These are phyloP conservation scores for Coturnix japonica DNA, from an alignment of 2,113 vertebrate genomes.

Conservation along the genomic window DNA sequence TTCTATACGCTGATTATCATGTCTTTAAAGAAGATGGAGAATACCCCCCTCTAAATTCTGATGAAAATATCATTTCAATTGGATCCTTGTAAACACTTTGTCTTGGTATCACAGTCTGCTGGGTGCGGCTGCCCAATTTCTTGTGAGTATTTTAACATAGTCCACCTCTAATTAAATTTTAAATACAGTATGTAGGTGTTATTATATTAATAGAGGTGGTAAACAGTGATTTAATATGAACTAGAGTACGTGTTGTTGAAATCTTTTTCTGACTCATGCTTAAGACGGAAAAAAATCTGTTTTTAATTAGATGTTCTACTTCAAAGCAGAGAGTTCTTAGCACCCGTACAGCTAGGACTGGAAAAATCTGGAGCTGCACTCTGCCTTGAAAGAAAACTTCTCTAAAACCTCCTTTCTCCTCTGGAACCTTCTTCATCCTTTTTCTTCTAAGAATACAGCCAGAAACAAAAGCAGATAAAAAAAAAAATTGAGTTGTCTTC, in stretches of 20 bases:
- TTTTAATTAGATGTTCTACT: conserved; percentile 43
- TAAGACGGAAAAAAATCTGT: background rate
- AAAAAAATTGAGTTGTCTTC: background rate
- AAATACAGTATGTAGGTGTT: conserved; percentile 51
- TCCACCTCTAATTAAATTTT: conserved; percentile 64
- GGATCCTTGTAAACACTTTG: background rate
- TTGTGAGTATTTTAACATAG: conserved; percentile 13
- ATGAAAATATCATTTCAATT: background rate
- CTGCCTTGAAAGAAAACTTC: background rate
- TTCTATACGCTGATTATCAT: background rate
- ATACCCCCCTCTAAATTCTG: background rate
- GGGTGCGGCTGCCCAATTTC: conserved; percentile 43
- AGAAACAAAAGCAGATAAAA: background rate
- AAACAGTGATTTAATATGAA: conserved; percentile 70
- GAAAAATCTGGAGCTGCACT: background rate
- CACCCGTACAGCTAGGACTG: background rate
- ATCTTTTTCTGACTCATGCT: conserved; percentile 59
- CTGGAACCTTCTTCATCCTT: background rate
- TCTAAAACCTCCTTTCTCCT: background rate
- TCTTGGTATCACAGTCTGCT: conserved; percentile 4
- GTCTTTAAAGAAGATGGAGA: background rate
- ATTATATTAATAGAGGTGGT: conserved; percentile 52
- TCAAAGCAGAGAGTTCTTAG: background rate
- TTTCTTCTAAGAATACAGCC: background rate
- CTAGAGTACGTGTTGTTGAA: conserved; percentile 37